These are phyloP conservation scores for Alauda arvensis DNA, from an alignment of 2,797 vertebrate genomes.

Conservation along the genomic window DNA sequence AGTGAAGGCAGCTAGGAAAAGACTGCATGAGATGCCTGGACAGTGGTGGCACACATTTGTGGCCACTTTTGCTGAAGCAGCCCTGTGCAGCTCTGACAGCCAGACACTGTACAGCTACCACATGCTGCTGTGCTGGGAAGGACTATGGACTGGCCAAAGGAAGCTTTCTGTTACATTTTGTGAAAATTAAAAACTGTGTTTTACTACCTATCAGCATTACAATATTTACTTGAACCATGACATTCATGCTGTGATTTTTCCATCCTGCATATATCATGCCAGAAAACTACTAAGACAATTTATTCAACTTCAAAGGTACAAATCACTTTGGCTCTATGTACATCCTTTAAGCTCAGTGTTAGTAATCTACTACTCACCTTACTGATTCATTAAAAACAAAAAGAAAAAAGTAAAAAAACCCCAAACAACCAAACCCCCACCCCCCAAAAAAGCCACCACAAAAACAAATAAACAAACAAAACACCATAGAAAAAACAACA, in stretches of 20 bases:
- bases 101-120: background rate
- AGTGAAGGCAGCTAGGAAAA: background rate
- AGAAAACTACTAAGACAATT: background rate
- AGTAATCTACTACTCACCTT: background rate
- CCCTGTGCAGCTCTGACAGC: background rate
- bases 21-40: background rate
- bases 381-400: background rate
- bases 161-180: background rate
- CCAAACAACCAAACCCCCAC: background rate
- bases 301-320: background rate
- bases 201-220: background rate
- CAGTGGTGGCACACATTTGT: background rate
- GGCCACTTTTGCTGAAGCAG: background rate
- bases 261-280: background rate
- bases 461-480: background rate
- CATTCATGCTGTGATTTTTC: background rate
- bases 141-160: background rate
- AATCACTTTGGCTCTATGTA: background rate
- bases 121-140: background rate
- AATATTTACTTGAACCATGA: background rate
- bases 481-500: background rate
- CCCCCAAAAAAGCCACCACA: background rate
- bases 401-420: background rate
- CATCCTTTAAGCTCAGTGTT: background rate
- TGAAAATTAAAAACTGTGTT: background rate